Evolutionary conservation across 2,113 vertebrate species (phyloP).

Genomic region (Saccopteryx leptura): DNA sequence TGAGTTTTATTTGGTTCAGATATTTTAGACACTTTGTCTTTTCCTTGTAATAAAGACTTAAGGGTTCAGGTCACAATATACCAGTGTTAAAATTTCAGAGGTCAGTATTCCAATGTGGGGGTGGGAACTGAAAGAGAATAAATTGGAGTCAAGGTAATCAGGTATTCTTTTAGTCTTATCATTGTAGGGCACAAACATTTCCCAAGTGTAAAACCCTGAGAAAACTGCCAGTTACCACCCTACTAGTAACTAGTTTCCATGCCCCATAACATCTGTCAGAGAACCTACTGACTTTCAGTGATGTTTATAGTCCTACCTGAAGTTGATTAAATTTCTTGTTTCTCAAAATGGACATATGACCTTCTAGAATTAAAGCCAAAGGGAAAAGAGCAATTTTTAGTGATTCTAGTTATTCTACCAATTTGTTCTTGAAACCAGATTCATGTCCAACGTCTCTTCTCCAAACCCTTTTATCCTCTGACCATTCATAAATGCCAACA

Average conservation of each 20-base stretch:
- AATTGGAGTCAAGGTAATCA: neutral
- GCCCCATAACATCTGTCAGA: neutral
- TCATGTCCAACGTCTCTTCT: neutral
- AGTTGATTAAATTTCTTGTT: neutral
- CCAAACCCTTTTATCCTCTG: neutral
- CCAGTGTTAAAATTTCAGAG: constrained; percentile 6
- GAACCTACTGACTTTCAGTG: neutral
- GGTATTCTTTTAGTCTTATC: neutral
- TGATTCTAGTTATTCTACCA: neutral
- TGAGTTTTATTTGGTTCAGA: constrained; percentile 17
- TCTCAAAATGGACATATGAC: neutral
- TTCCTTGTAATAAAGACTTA: neutral
- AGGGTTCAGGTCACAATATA: neutral
- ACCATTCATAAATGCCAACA: neutral
- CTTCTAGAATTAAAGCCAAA: constrained; percentile 12
- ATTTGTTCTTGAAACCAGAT: neutral
- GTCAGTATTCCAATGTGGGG: constrained; percentile 2
- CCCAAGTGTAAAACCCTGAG: neutral
- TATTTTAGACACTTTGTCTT: neutral
- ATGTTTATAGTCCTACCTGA: neutral
- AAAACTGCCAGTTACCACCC: neutral
- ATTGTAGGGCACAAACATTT: neutral
- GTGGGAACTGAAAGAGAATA: neutral
- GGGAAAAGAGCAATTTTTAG: neutral
- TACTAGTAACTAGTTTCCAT: neutral